Base-by-base conservation (phyloP, 23 tunicate genomes). In the Corella eumyota region DNA sequence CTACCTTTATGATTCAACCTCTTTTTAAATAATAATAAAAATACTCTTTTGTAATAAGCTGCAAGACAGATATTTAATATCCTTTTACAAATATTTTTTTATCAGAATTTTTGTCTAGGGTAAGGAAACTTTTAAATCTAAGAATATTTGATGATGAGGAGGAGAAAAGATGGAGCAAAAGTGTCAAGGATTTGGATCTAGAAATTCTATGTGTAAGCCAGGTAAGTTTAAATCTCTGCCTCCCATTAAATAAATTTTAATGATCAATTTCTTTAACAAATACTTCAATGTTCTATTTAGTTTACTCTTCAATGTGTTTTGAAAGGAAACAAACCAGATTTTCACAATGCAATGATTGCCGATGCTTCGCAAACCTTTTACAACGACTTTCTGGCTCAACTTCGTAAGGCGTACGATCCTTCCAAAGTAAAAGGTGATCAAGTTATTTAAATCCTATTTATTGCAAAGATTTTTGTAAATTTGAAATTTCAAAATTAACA, bases 241-340 rank as follows among this genome's bases (percentile, higher is more conserved):
- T n/a, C n/a, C n/a, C n/a, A n/a, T n/a, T n/a, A n/a, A n/a, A n/a
- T n/a, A n/a, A n/a, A n/a, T n/a, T n/a, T n/a, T n/a, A n/a, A 40
- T 15, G 15, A 40, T 40, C 15, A 40, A 26, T 2, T 54, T 54
- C 29, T 54, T 54, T 22, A n/a, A n/a, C n/a, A n/a, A n/a, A n/a
- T n/a, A n/a, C n/a, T n/a, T n/a, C n/a, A n/a, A n/a, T n/a, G n/a
- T n/a, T n/a, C n/a, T n/a, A n/a, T n/a, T n/a, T 32, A 90, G 92
- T 92, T 92, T 63, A 92, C 98, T 11, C 56, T 92, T 4, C 93
- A 81, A 54, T 48, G 68, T 26, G 52, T 92, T 23, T 51, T 92
- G 61, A 92, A 92, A 76, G 98, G 98, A 30, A 92, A 92, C 72
- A 92, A 92, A 67, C 86, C 88, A 2, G 98, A 92, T 61, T 92